Percentiles rank a stretch among this genome's conserved stretches.
phyloP scores from a whole-genome alignment of 2,797 vertebrate species.

The Spondyliosoma cantharus region DNA sequence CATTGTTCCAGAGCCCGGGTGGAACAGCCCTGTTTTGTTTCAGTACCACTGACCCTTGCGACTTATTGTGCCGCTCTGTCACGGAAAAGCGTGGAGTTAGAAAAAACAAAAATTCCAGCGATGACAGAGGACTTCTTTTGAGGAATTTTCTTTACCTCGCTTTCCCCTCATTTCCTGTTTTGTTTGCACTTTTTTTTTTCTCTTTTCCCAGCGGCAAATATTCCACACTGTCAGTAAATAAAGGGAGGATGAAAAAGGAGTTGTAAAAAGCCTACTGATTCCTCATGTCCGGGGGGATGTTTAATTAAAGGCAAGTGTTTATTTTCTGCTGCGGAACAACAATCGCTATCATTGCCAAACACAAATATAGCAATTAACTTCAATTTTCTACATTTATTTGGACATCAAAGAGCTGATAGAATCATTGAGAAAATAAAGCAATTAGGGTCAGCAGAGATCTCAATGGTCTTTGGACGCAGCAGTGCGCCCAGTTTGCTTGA shows the following conservation, averaged over 20 bases:
- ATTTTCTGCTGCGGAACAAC: slow-evolving; percentile 78
- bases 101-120: slow-evolving; percentile 67
- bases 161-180: slow-evolving; percentile 75
- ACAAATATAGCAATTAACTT: slow-evolving; percentile 88
- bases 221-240: slow-evolving; percentile 78
- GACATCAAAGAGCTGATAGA: slow-evolving; percentile 86
- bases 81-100: slow-evolving; percentile 88
- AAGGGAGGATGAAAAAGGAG: slow-evolving; percentile 77
- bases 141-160: slow-evolving; percentile 62
- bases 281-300: slow-evolving; percentile 78
- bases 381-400: slow-evolving; percentile 86
- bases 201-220: slow-evolving; percentile 65
- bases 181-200: slow-evolving; percentile 72
- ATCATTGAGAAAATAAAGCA: slow-evolving; percentile 85
- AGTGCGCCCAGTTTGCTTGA: slow-evolving; percentile 77
- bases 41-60: slow-evolving; percentile 92
- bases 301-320: slow-evolving; percentile 80
- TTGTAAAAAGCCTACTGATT: slow-evolving; percentile 77
- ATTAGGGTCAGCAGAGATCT: slow-evolving; percentile 83
- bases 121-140: slow-evolving; percentile 76
- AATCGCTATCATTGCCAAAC: slow-evolving; percentile 79
- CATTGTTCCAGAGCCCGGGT: slow-evolving; percentile 87
- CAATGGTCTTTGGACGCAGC: slow-evolving; percentile 82
- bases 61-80: slow-evolving; percentile 89
- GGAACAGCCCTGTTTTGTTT: slow-evolving; percentile 91